These are phyloP conservation scores for Botrylloides violaceus DNA, from an alignment of 23 tunicate species.

Conservation along the genomic window DNA sequence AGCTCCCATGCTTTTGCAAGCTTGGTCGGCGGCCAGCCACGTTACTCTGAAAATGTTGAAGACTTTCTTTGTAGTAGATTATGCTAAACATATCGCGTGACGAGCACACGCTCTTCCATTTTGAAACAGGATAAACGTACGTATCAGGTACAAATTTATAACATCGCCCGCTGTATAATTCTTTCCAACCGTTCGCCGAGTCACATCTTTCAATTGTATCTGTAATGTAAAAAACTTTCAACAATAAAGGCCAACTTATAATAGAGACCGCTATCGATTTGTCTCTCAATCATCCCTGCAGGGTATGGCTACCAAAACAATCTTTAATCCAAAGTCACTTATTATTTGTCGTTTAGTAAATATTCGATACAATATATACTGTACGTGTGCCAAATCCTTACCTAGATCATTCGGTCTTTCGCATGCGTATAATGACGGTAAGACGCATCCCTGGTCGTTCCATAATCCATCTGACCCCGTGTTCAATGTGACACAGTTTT, in stretches of 20 bases:
- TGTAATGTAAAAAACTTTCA: conserved; percentile 7
- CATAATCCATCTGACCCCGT: conserved; percentile 44
- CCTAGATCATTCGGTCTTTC: conserved; percentile 53
- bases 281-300: too few species aligned
- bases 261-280: too few species aligned
- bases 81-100: too few species aligned
- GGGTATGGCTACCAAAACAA: too few species aligned
- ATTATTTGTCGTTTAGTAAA: too few species aligned
- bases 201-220: conserved; percentile 39
- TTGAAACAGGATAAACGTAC: too few species aligned
- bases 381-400: too few species aligned
- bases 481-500: conserved; percentile 56
- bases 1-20: conserved; percentile 35
- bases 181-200: conserved; percentile 62
- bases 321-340: too few species aligned
- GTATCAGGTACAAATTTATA: conserved; percentile 32
- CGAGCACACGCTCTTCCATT: too few species aligned
- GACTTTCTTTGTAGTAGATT: too few species aligned
- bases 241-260: too few species aligned
- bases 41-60: conserved; percentile 5
- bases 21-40: conserved; percentile 51
- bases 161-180: conserved; percentile 44
- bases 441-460: conserved; percentile 64
- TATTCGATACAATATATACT: too few species aligned
- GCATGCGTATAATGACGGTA: conserved; percentile 29